Evolutionary conservation across 2,888 invertebrate genomes (phyloP).

Genomic region (Drosophila helvetica): DNA sequence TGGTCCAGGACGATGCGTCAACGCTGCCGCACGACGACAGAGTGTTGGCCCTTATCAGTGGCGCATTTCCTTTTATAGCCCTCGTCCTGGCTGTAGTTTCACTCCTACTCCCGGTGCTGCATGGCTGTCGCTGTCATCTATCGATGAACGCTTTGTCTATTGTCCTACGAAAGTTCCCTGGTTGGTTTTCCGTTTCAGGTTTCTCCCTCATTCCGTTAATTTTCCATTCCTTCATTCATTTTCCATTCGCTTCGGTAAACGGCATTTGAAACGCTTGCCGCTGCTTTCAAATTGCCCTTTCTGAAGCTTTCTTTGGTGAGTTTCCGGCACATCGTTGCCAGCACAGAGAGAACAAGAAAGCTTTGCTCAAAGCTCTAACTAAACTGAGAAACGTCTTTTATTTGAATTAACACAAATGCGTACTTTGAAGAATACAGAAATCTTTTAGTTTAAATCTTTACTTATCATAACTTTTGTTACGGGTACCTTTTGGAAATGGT

Average conservation of each 20-base stretch:
- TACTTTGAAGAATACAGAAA: background rate
- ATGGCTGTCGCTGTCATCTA: background rate
- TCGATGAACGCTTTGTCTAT: background rate
- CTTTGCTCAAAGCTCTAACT: constrained; percentile 17
- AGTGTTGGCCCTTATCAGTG: constrained; percentile 81
- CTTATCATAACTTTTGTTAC: background rate
- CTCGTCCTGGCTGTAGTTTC: constrained; percentile 26
- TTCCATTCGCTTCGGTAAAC: background rate
- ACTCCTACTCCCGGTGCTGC: background rate
- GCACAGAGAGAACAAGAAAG: background rate
- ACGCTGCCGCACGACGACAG: constrained; percentile 78
- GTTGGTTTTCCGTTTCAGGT: background rate
- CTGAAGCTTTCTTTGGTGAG: constrained; percentile 13
- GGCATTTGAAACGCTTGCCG: constrained; percentile 33
- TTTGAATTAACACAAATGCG: background rate
- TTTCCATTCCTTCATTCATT: constrained; percentile 8
- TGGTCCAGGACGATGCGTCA: constrained; percentile 62
- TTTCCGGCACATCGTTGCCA: constrained; percentile 16
- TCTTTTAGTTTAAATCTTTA: background rate
- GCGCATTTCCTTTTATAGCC: constrained; percentile 83
- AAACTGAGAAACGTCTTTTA: constrained; percentile 1
- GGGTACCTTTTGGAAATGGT: background rate
- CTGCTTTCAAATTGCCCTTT: constrained; percentile 16
- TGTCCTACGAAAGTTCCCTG: background rate
- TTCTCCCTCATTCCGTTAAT: background rate